Evolutionary conservation across 2,797 vertebrate species (phyloP).

Genomic region (Trichosurus vulpecula): DNA sequence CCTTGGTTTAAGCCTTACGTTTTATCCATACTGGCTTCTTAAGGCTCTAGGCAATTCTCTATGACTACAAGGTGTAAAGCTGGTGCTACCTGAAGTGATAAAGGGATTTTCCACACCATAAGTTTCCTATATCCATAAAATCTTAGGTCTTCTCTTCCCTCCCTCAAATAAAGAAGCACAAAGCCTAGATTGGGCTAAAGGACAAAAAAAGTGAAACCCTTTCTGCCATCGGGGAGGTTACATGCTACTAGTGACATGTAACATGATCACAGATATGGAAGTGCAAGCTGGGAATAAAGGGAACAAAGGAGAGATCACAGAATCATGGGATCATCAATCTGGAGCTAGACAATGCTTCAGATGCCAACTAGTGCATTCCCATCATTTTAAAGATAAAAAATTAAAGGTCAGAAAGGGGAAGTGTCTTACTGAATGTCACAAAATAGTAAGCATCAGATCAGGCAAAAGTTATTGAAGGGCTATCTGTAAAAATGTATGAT

Average conservation of each 20-base stretch:
- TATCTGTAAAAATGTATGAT: neutral
- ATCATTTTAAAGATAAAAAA: neutral
- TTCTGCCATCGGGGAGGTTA: fast-evolving
- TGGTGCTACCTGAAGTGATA: neutral
- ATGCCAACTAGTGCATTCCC: neutral
- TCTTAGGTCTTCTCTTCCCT: neutral
- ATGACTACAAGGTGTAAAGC: neutral
- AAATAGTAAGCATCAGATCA: neutral
- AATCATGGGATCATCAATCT: neutral
- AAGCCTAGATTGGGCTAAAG: neutral
- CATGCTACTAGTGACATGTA: neutral
- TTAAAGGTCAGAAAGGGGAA: neutral
- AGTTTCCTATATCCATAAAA: neutral
- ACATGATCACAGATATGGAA: neutral
- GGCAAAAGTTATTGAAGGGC: neutral
- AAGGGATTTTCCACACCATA: neutral
- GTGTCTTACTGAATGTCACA: neutral
- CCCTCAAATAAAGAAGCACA: neutral
- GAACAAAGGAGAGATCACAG: too few species aligned
- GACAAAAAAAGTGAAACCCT: neutral
- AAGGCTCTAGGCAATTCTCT: neutral
- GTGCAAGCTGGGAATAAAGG: neutral
- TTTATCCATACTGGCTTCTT: neutral
- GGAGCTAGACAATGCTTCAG: neutral
- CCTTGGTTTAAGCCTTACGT: neutral